These are phyloP conservation scores for Plutella xylostella DNA, from an alignment of 2,888 invertebrate genomes.

Conservation along the genomic window DNA sequence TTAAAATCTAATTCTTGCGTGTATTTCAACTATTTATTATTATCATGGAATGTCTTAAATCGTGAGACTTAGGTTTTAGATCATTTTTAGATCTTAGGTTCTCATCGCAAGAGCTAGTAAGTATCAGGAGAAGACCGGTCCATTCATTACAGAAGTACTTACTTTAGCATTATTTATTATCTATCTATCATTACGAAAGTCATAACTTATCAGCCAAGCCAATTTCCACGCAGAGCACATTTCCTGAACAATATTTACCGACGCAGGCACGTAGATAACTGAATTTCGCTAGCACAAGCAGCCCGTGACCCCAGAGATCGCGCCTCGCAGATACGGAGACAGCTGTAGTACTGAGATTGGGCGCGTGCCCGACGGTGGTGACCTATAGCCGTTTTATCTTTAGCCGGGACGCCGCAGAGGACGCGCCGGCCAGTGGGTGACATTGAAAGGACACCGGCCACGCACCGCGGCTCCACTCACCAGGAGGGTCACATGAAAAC, in stretches of 20 bases:
- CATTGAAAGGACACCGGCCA: slow-evolving; percentile 25
- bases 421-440: slow-evolving; percentile 37
- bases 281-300: not conserved
- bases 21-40: too few species aligned
- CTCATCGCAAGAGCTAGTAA: too few species aligned
- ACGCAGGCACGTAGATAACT: not conserved
- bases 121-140: too few species aligned
- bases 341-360: slow-evolving; percentile 28
- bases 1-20: too few species aligned
- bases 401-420: slow-evolving; percentile 42
- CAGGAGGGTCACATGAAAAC: not conserved
- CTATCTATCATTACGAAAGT: too few species aligned
- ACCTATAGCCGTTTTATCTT: slow-evolving; percentile 49
- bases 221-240: not conserved
- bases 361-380: slow-evolving; percentile 43
- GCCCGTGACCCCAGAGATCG: not conserved
- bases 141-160: too few species aligned
- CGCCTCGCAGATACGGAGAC: slow-evolving; percentile 2
- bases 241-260: not conserved
- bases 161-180: too few species aligned
- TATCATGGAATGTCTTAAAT: too few species aligned
- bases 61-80: too few species aligned
- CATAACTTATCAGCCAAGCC: too few species aligned
- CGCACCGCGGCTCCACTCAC: not conserved
- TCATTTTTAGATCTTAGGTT: too few species aligned